phyloP scores from a whole-genome alignment of 1,140 invertebrate genomes.

The Cyclina sinensis region DNA sequence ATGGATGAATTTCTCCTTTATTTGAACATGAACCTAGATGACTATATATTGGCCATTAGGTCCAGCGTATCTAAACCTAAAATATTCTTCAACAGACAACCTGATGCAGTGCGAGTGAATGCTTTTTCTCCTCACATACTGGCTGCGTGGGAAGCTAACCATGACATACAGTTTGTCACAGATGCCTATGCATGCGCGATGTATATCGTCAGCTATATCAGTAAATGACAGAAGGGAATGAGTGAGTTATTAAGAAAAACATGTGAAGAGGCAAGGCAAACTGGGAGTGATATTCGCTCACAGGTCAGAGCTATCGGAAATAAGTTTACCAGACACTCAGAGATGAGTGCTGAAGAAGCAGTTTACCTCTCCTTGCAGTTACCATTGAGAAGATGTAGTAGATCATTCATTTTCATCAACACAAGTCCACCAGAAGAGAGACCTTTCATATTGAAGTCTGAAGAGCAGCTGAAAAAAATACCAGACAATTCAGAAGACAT shows the following conservation, averaged over 20 bases:
- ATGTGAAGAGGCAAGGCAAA: constrained; percentile 59
- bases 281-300: constrained; percentile 46
- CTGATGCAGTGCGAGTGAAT: constrained; percentile 46
- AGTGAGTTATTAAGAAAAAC: constrained; percentile 51
- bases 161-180: constrained; percentile 57
- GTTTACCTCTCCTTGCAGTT: constrained; percentile 66
- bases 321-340: constrained; percentile 65
- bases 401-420: constrained; percentile 70
- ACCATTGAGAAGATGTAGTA: constrained; percentile 54
- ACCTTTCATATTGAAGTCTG: constrained; percentile 52
- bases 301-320: constrained; percentile 67
- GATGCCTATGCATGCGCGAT: constrained; percentile 66
- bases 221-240: constrained; percentile 67
- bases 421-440: constrained; percentile 61
- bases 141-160: constrained; percentile 55
- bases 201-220: constrained; percentile 68
- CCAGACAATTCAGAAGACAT: constrained; percentile 24
- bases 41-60: constrained; percentile 46
- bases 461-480: constrained; percentile 23
- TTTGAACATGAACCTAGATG: constrained; percentile 50
- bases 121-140: constrained; percentile 34
- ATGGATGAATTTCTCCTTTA: constrained; percentile 36
- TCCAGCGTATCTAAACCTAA: constrained; percentile 43
- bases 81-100: constrained; percentile 45
- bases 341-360: constrained; percentile 70